Conservation (phyloP, 2,797 vertebrate genomes). For the Leucoraja ocellata region DNA sequence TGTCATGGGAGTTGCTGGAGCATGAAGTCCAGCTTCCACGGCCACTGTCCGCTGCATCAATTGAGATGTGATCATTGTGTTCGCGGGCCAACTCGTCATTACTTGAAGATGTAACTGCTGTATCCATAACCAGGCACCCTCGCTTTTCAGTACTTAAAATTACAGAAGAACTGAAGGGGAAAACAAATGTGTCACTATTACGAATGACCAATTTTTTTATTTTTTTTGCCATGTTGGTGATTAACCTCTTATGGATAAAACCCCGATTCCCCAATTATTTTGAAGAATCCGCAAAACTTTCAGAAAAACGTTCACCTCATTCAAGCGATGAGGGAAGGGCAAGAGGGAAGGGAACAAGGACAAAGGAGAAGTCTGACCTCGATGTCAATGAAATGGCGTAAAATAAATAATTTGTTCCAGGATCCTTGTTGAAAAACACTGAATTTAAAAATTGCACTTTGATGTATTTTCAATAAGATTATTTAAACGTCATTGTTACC, state of each 20-base stretch:
- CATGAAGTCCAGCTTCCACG: constrained; percentile 95
- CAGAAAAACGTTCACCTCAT: not conserved
- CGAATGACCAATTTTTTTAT: not conserved
- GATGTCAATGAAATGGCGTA: constrained; percentile 7
- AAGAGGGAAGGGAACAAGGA: not conserved
- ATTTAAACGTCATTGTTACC: no score
- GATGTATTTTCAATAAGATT: not conserved
- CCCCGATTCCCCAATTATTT: not conserved
- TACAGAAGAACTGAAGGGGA: constrained; percentile 36
- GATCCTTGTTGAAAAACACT: not conserved
- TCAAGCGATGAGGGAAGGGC: not conserved
- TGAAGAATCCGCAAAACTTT: not conserved
- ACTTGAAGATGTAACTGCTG: constrained; percentile 50
- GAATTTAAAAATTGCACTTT: not conserved
- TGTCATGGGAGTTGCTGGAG: constrained; percentile 90
- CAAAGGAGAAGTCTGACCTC: not conserved
- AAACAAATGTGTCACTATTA: constrained; percentile 36
- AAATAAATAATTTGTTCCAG: not conserved
- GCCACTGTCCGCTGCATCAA: constrained; percentile 82
- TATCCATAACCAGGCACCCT: constrained; percentile 29
- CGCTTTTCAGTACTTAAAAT: constrained; percentile 37
- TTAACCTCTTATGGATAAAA: not conserved
- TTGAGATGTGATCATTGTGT: constrained; percentile 64
- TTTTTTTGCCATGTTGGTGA: not conserved
- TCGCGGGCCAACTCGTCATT: constrained; percentile 80